A percentile compares a stretch with the other conserved stretches of the same genome.
These are phyloP conservation scores for Caracal caracal DNA, from an alignment of 2,113 vertebrate genomes.

Conservation along the genomic window DNA sequence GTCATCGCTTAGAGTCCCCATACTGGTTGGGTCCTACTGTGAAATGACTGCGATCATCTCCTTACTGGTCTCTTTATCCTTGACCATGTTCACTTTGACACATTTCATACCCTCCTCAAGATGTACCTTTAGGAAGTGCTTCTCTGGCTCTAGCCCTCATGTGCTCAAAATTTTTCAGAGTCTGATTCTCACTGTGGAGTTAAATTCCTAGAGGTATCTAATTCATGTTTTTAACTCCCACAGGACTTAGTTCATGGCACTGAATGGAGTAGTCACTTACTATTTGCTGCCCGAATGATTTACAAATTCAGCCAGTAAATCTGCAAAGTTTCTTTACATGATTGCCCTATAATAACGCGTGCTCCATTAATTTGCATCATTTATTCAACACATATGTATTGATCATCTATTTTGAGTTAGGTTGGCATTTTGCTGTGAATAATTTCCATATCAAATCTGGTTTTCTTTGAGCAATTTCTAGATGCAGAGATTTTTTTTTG, in stretches of 20 bases:
- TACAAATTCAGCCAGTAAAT: slow-evolving; percentile 37
- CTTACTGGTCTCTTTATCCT: neutral
- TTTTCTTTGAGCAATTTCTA: slow-evolving; percentile 35
- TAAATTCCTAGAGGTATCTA: neutral
- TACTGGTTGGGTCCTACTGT: neutral
- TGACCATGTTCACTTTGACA: neutral
- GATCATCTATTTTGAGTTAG: neutral
- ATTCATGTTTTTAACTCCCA: neutral
- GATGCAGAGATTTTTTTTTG: neutral
- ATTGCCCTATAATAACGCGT: neutral
- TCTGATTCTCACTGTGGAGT: neutral
- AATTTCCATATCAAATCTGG: neutral
- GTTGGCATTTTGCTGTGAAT: neutral
- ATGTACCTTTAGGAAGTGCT: neutral
- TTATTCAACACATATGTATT: slow-evolving; percentile 13
- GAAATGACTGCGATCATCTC: neutral
- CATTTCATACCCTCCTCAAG: neutral
- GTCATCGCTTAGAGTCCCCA: neutral
- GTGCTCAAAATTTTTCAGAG: neutral
- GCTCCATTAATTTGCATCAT: neutral
- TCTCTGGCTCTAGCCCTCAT: neutral
- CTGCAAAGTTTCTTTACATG: neutral
- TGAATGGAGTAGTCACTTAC: neutral
- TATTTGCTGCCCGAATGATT: neutral
- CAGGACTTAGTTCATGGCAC: neutral